Base-by-base conservation (phyloP, 2,888 invertebrate genomes). In the Rhamnusium bicolor region DNA sequence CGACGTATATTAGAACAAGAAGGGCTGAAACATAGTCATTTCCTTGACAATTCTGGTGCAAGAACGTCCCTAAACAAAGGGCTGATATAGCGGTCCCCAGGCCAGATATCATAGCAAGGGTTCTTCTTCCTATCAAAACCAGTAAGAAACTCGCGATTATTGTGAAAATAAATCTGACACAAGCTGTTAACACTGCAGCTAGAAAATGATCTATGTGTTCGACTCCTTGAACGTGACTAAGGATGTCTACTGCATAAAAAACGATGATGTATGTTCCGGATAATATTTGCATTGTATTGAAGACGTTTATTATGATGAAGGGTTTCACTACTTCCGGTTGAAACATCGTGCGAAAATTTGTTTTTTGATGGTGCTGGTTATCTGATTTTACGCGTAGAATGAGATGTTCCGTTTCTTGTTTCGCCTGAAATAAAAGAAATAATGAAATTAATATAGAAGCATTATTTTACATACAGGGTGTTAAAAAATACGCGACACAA, bases 231-330 rank as follows among this genome's bases (percentile, higher is more conserved):
- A 90, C 86, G 70, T 92, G 91, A 6, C 90, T 87, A 7, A 94
- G 90, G 70, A 95, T 93, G 80, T 94, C 93, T 0, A 94, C 93
- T 0, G 94, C 94, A 84, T 95, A 95, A 87, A 94, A 95, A 69
- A 95, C 93, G 69, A 95, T 91, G 12, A 95, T 90, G 83, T 93
- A 95, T 16, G 94, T 94, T 61, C 95, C 95, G 3, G 94, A 93
- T 49, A 93, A 87, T 78, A 94, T 92, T 86, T 94, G 94, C 75
- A 94, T 89, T 79, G 93, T 86, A 84, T 93, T 93, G 88, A 95
- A 94, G 0, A 92, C 89, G 82, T 93, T 93, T 81, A 94, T 93
- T 56, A 95, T 92, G 8, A 93, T 86, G 68, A 95, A 89, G 0
- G 95, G 95, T 82, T 94, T 95, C 5, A 93, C 85, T 0, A 94